Percentiles rank a stretch among this genome's conserved stretches.
These are phyloP conservation scores for Reinhardtius hippoglossoides DNA, from an alignment of 2,113 vertebrate species.

Conservation along the genomic window DNA sequence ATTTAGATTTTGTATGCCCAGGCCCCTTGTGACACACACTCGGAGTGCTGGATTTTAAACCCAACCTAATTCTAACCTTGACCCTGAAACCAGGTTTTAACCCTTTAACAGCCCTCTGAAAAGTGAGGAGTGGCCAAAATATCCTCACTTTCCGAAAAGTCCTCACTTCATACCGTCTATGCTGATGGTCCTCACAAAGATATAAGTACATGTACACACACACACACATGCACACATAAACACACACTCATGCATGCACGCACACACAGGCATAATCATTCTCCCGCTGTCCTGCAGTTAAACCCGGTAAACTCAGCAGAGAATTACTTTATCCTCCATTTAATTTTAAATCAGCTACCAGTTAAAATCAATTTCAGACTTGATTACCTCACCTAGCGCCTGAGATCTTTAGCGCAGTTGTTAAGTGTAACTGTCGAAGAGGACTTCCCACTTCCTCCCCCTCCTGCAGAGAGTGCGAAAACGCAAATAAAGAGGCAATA, in stretches of 20 bases:
- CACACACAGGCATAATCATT: background rate
- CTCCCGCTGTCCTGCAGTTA: slow-evolving; percentile 8
- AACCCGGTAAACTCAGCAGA: slow-evolving; percentile 41
- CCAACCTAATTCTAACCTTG: too few species aligned
- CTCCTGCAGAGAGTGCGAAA: slow-evolving; percentile 2
- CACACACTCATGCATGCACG: background rate
- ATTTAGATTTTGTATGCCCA: too few species aligned
- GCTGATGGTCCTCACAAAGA: too few species aligned
- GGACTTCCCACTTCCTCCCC: background rate
- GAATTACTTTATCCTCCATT: slow-evolving; percentile 44
- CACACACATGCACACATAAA: background rate
- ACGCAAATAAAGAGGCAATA: background rate
- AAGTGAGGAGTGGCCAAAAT: too few species aligned
- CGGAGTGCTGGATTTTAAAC: too few species aligned
- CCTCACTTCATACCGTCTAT: too few species aligned
- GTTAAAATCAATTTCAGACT: slow-evolving; percentile 59
- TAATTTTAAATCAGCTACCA: slow-evolving; percentile 33
- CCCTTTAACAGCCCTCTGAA: too few species aligned
- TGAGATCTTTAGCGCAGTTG: slow-evolving; percentile 22
- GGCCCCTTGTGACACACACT: too few species aligned
- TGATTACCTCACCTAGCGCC: slow-evolving; percentile 26
- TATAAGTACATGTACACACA: too few species aligned
- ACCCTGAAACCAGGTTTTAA: too few species aligned
- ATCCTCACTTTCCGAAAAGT: too few species aligned
- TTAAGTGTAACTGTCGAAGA: slow-evolving; percentile 34